Base-by-base conservation (phyloP, 2,797 vertebrate species). In the Enteromius argenteus region DNA sequence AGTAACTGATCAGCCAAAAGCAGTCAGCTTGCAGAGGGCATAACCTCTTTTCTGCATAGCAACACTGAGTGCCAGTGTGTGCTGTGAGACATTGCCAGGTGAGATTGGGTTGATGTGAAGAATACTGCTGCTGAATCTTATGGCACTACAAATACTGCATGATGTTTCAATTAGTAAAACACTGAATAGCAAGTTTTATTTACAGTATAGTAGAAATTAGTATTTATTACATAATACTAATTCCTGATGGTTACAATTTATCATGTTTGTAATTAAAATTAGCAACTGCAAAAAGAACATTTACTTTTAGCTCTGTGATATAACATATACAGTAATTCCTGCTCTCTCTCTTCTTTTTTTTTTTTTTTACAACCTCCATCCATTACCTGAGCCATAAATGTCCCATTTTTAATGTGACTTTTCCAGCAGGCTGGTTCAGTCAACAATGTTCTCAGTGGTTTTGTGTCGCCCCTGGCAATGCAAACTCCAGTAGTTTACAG, bases 1-100 rank as follows among this genome's bases (percentile, higher is more conserved):
- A 71, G 44, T 23, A 46, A 62, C 51, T 79, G 80, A 90, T 84
- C 91, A 89, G 86, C 93, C 93, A 94, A 92, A 93, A 85, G 84
- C 14, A 89, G 84, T 0, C 68, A 84, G 88, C 87, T 76, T 78
- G 39, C 42, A 71, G 72, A 13, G 27, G 68, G 14, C 42, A 73
- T 74, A 75, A 73, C 76, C 79, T 76, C n/a, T 72, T 78, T 81
- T 89, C 89, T 93, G 90, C 91, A 89, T 89, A 89, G 91, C 89
- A 93, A 93, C 90, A 81, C 66, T 19, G 4, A 69, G 78, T 64
- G 32, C 62, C 39, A 73, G 83, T 32, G 35, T 77, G 67, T 66
- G 58, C 76, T 78, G 44, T 71, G n/a, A 88, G 86, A 84, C 37
- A 58, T 72, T 66, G 56, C 66, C 78, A 81, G 39, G 80, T 53